Evolutionary conservation across 2,888 invertebrate genomes (phyloP), one percentile per base, ranked within the genome.

Genomic region (Orchestes rusci): DNA sequence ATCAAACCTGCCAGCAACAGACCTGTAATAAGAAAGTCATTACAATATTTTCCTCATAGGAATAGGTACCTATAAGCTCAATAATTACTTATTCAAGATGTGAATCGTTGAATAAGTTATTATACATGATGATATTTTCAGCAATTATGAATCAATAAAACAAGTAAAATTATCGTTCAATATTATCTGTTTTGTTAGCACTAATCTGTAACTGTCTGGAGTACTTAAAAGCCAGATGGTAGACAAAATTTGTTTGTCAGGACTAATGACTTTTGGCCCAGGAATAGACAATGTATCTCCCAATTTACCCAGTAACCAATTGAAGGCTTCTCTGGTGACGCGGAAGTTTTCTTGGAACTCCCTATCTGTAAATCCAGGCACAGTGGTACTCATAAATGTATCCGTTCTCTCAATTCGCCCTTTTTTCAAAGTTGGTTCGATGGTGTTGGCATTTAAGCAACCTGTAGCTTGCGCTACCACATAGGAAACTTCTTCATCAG

Each of bases 1-100:
- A 29, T 39, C 15, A 39, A 51, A 51, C 18, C 51, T 27, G 8
- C 43, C 36, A 12, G 28, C 51, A 8, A 51, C 23, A 15, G 51
- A 51, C 13, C 51, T 51, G 23, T 31, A 44, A 45, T 13, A 23
- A 23, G 5, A 13, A n/a, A n/a, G n/a, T n/a, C n/a, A n/a, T n/a
- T n/a, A n/a, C n/a, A n/a, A n/a, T n/a, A n/a, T n/a, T n/a, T 20
- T 20, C n/a, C n/a, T n/a, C n/a, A n/a, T n/a, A n/a, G n/a, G n/a
- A n/a, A n/a, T n/a, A n/a, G n/a, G n/a, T n/a, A n/a, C n/a, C n/a
- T n/a, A n/a, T n/a, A n/a, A n/a, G n/a, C n/a, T n/a, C n/a, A n/a
- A n/a, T n/a, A n/a, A n/a, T n/a, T n/a, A n/a, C n/a, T n/a, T n/a
- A n/a, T n/a, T n/a, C n/a, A n/a, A n/a, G n/a, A n/a, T n/a, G n/a